Evolutionary conservation across 92 coral and sea anemone species (phyloP), one percentile per base, ranked within the genome.

Genomic region (Epizoanthus ramosus): DNA sequence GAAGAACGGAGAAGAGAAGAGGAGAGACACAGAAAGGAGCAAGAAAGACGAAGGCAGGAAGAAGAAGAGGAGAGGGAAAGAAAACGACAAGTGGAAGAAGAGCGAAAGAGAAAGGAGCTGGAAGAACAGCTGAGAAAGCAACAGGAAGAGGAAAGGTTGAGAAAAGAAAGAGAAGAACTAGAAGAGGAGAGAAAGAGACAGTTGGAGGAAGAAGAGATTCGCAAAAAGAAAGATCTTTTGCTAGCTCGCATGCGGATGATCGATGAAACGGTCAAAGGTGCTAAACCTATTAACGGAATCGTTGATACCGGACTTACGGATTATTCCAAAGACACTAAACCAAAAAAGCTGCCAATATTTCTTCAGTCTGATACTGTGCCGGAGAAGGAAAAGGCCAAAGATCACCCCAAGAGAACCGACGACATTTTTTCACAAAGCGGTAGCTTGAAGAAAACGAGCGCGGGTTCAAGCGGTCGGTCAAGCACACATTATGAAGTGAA

Each of bases 181-280:
- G 90, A 91, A 82, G 97, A 87, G 47, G 83, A 88, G 22, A 73
- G 80, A 73, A 76, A 81, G 69, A 86, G 88, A 43, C 87, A 88
- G 12, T 79, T 83, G 22, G 98, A 97, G 70, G 99, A 94, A 1
- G 95, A 91, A 3, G 98, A 92, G 28, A 57, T 79, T 10, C 67
- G 99, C 21, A 83, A 91, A 35, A 97, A 97, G 85, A 97, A 97
- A 69, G 99, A 97, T 75, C 88, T 87, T 18, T 45, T 97, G 68
- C 89, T 97, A 63, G 98, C 97, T 37, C 88, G 97, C 15, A 88
- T 94, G 97, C 87, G 87, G 57, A 87, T 89, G 2, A 90, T 92
- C 66, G 96, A 93, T 63, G 47, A 67, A 22, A 45, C 71, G 17
- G 70, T 69, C 2, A 81, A 60, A 58, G 28, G 73, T 5, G 2